These are phyloP conservation scores for Acrocephalus scirpaceus DNA, from an alignment of 2,797 vertebrate species.

Conservation along the genomic window DNA sequence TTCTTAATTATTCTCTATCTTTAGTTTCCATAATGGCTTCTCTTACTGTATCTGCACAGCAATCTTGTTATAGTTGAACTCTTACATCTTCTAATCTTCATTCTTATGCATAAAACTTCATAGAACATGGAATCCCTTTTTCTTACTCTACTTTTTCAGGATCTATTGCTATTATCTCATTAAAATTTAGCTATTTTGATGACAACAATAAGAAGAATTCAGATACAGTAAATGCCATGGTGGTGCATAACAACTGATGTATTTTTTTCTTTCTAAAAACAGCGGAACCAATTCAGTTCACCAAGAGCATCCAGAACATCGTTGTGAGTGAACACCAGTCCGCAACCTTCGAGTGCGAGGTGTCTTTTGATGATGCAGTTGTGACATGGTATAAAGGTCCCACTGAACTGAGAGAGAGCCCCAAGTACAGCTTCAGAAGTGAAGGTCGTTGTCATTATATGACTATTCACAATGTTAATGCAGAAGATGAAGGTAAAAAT, in stretches of 20 bases:
- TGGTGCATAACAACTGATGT: background rate
- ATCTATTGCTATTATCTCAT: background rate
- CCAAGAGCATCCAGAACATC: conserved; percentile 97
- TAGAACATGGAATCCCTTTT: background rate
- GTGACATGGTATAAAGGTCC: conserved; percentile 99
- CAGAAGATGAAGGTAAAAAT: conserved; percentile 96
- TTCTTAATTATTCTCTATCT: conserved; percentile 5
- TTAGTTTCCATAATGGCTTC: background rate
- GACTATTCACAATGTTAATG: conserved; percentile 95
- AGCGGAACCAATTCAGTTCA: conserved; percentile 99
- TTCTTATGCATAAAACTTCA: background rate
- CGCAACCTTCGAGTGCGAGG: conserved; percentile 96
- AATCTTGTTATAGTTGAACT: background rate
- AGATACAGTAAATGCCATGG: background rate
- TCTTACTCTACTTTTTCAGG: background rate
- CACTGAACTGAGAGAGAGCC: conserved; percentile 91
- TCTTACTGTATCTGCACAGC: background rate
- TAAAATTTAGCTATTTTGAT: background rate
- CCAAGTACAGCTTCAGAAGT: conserved; percentile 95
- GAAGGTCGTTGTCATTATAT: conserved; percentile 97
- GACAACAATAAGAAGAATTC: background rate
- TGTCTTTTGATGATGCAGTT: conserved; percentile 96
- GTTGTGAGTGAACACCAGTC: conserved; percentile 96
- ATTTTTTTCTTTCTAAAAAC: conserved; percentile 55
- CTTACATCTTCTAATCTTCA: background rate